Evolutionary conservation across 2,888 invertebrate species (phyloP), one percentile per base, ranked within the genome.

Genomic region (Papilio elwesi): DNA sequence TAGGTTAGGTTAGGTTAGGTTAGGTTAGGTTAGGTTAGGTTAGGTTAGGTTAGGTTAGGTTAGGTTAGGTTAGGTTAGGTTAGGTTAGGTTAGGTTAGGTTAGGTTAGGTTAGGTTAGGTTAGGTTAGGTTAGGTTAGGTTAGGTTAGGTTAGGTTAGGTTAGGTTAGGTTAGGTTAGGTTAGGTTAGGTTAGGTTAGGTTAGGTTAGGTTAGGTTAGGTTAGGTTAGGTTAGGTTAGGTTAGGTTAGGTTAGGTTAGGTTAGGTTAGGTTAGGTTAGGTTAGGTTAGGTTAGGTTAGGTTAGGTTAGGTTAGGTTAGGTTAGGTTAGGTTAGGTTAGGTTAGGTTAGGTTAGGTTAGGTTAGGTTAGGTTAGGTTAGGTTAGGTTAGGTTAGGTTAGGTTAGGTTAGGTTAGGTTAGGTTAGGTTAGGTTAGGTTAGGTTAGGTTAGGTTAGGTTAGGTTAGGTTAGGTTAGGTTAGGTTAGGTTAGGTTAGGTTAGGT

Each of bases 131-230:
- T n/a, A n/a, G n/a, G n/a, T n/a, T n/a, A n/a, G n/a, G n/a, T 75
- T 74, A 74, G 74, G 73, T 75, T 75, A 74, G 75, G 76, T 76
- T 76, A 74, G 74, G 76, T 76, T 74, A 74, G 74, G 76, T 74
- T 76, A 74, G 74, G 76, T 76, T 76, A 74, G 76, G 74, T 74
- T 75, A 74, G 75, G n/a, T n/a, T n/a, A n/a, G n/a, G n/a, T n/a
- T n/a, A n/a, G n/a, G n/a, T 74, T 74, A 76, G 73, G 76, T 76
- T 76, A 74, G 76, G 76, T 73, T 74, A 71, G 73, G 76, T 76
- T 71, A 68, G 74, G 74, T 74, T 74, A 76, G 74, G 76, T 76
- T 76, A 73, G 76, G 76, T 76, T 76, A 76, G 76, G 74, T 74
- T 74, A 73, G 76, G 74, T 76, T 73, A 71, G 71, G 73, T 73